Percentiles rank a stretch among this genome's conserved stretches.
Evolutionary conservation across 2,113 vertebrate genomes (phyloP).

Genomic region (Catharus minimus): DNA sequence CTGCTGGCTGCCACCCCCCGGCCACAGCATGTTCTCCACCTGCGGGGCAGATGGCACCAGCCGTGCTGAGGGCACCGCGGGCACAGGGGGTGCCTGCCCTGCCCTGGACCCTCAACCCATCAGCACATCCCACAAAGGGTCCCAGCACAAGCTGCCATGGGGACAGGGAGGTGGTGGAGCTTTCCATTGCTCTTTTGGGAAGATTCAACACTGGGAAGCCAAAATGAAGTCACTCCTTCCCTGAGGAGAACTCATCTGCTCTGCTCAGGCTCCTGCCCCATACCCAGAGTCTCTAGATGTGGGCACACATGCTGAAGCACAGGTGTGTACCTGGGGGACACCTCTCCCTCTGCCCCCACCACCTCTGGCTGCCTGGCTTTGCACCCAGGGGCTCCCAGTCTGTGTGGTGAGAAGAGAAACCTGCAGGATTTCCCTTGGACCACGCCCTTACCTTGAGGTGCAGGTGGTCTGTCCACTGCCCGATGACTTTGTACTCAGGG

Average conservation of each 20-base stretch:
- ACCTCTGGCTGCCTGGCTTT: not conserved
- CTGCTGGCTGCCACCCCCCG: conserved; percentile 77
- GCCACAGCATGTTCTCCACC: conserved; percentile 90
- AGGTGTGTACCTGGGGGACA: not conserved
- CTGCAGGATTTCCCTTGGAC: not conserved
- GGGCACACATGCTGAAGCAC: not conserved
- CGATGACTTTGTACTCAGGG: conserved; percentile 90
- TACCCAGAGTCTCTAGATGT: fast-evolving
- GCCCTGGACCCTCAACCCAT: fast-evolving
- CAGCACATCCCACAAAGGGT: not conserved
- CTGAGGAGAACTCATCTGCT: not conserved
- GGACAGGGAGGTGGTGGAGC: not conserved
- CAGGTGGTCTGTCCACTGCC: conserved; percentile 90
- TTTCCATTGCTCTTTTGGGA: not conserved
- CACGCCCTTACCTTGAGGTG: conserved; percentile 81
- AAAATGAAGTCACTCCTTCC: not conserved
- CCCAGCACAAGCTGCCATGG: not conserved
- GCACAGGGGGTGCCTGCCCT: fast-evolving
- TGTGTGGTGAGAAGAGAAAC: fast-evolving
- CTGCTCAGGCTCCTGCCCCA: fast-evolving
- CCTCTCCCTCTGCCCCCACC: not conserved
- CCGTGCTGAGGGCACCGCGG: not conserved
- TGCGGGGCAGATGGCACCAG: conserved; percentile 44
- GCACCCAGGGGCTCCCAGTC: not conserved
- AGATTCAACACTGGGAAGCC: not conserved